Evolutionary conservation across 2,113 vertebrate species (phyloP), one percentile per base, ranked within the genome.

Genomic region (Procavia capensis): DNA sequence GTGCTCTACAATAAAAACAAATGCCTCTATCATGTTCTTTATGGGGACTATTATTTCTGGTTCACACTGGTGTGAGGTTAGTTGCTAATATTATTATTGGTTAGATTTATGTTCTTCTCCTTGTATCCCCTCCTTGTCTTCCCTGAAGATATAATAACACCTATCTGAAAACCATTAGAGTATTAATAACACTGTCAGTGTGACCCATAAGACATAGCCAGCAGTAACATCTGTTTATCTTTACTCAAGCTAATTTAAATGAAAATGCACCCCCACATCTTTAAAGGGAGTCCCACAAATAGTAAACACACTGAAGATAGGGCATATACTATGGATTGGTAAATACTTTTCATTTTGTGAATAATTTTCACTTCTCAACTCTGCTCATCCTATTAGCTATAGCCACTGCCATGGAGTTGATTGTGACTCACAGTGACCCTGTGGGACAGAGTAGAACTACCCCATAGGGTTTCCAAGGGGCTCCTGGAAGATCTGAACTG

Each of bases 1-100:
- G n/a, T 43, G 68, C n/a, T 85, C 5, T 0, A 8, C 82, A 95
- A 47, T 94, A 90, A 97, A 97, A 96, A 36, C 39, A 90, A 95
- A 90, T 36, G 75, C 9, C 50, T 41, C 9, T 82, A 50, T 31
- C 45, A 43, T 72, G 9, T 54, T 92, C 50, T 92, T 94, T 85
- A 81, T 4, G 25, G 17, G 61, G 76, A 80, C n/a, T 13, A 31
- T 72, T 57, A 84, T 57, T 85, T 92, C 41, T 88, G 83, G 43
- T 59, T 90, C 70, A 76, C 13, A 54, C 36, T 57, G 45, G 41
- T 7, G 27, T 6, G 39, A 20, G 14, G 25, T 14, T 54, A 27
- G 43, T 34, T 88, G 85, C 70, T 85, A 88, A 86, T 68, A 80
- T 29, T 92, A 85, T 83, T 86, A 91, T 90, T 86, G 34, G 27